phyloP scores from a whole-genome alignment of 2,113 vertebrate species.

The Xiphophorus couchianus region DNA sequence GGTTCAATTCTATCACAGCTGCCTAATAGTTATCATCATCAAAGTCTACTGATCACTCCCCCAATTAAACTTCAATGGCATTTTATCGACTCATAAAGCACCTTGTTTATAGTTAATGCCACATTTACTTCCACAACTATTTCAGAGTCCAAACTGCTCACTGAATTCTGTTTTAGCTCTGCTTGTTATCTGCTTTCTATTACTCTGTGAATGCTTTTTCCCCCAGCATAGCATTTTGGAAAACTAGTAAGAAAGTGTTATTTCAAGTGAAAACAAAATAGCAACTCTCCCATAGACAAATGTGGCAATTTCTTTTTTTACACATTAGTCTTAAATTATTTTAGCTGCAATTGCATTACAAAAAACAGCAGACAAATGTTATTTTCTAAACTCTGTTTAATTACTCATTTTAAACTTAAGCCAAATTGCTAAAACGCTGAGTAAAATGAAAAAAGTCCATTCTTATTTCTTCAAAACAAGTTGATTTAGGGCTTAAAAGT shows the following conservation, averaged over 20 bases:
- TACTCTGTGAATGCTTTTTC: slow-evolving; percentile 13
- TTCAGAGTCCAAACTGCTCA: slow-evolving; percentile 11
- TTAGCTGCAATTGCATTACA: too few relatives aligned
- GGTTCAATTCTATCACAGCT: slow-evolving; percentile 22
- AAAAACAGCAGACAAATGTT: too few relatives aligned
- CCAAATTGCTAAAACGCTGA: too few relatives aligned
- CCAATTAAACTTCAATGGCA: slow-evolving; percentile 13
- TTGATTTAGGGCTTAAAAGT: not conserved
- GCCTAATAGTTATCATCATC: slow-evolving; percentile 28
- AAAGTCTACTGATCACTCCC: slow-evolving; percentile 16
- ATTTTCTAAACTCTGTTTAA: too few relatives aligned
- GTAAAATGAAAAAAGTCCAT: not conserved
- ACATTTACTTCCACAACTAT: slow-evolving; percentile 21
- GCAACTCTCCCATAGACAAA: too few relatives aligned
- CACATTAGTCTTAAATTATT: too few relatives aligned
- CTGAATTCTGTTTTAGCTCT: not conserved
- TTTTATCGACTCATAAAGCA: slow-evolving; percentile 29
- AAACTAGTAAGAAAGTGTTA: too few relatives aligned
- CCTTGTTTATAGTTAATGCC: slow-evolving; percentile 22
- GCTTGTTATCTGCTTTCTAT: slow-evolving; percentile 2
- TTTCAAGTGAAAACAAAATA: too few relatives aligned
- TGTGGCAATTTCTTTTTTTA: too few relatives aligned
- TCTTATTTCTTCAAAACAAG: not conserved
- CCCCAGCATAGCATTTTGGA: not conserved
- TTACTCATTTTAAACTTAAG: too few relatives aligned